Percentiles rank a stretch among this genome's conserved stretches.
Conservation (phyloP, 2,797 vertebrate genomes). For the Siniperca obscura region DNA sequence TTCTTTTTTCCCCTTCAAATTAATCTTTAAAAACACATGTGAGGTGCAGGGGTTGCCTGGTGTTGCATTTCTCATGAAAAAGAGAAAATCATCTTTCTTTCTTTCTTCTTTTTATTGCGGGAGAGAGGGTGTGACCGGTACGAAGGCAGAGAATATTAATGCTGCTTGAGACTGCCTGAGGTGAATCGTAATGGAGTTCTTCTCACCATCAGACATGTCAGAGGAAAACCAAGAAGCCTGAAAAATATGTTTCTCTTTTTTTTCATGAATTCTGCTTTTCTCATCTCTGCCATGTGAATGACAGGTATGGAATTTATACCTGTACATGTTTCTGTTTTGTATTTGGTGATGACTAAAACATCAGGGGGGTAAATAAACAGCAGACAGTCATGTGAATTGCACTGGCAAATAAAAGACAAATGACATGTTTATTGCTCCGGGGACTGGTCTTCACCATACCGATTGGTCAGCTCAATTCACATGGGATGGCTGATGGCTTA, state of each 20-base stretch:
- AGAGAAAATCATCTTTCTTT: background rate
- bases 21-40: background rate
- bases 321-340: background rate
- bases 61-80: background rate
- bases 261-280: background rate
- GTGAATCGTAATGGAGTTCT: constrained; percentile 45
- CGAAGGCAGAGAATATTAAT: constrained; percentile 50
- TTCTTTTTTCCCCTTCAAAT: background rate
- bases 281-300: background rate
- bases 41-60: background rate
- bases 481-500: fast-evolving
- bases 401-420: background rate
- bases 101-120: background rate
- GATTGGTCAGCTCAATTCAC: background rate
- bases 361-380: background rate
- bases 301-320: too few species aligned
- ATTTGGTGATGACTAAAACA: background rate
- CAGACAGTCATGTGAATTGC: background rate
- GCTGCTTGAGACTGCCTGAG: constrained; percentile 11
- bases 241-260: background rate
- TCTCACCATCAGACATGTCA: constrained; percentile 19
- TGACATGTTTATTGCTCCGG: background rate
- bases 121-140: background rate
- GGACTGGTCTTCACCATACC: background rate
- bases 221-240: background rate